Conservation (phyloP, 2,113 vertebrate species). For the Cyprinodon tularosa region DNA sequence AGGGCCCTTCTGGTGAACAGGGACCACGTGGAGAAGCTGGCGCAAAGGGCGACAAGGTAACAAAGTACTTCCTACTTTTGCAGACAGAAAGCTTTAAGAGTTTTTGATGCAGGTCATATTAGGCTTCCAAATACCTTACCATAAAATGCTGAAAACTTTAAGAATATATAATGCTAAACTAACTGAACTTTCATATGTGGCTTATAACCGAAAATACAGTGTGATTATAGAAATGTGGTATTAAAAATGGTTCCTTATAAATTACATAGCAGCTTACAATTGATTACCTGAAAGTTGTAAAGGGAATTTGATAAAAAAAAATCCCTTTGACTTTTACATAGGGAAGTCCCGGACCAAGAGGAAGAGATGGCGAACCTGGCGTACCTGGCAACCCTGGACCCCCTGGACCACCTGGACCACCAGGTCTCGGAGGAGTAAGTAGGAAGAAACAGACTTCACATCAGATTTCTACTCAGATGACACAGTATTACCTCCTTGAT, state of each 20-base stretch:
- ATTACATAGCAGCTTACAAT: no score
- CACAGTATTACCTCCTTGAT: background rate
- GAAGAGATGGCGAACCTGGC: constrained; percentile 94
- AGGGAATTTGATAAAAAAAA: constrained; percentile 8
- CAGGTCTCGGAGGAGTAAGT: constrained; percentile 91
- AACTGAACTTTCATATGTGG: background rate
- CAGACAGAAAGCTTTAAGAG: background rate
- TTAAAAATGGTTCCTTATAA: background rate
- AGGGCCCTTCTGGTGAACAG: constrained; percentile 92
- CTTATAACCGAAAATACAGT: background rate
- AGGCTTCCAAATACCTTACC: background rate
- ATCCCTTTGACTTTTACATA: constrained; percentile 53
- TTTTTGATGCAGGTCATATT: background rate
- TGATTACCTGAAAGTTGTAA: background rate
- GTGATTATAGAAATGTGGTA: background rate
- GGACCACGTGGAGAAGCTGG: constrained; percentile 88
- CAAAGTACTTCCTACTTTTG: background rate
- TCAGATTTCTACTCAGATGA: background rate
- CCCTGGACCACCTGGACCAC: constrained; percentile 83
- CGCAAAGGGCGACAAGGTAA: constrained; percentile 88
- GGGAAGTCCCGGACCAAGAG: constrained; percentile 88
- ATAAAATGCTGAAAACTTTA: background rate
- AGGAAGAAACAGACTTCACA: constrained; percentile 3
- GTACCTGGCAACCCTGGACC: constrained; percentile 89
- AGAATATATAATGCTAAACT: background rate